These are phyloP conservation scores for Euspilapteryx auroguttella DNA, from an alignment of 2,888 invertebrate genomes.

Conservation along the genomic window DNA sequence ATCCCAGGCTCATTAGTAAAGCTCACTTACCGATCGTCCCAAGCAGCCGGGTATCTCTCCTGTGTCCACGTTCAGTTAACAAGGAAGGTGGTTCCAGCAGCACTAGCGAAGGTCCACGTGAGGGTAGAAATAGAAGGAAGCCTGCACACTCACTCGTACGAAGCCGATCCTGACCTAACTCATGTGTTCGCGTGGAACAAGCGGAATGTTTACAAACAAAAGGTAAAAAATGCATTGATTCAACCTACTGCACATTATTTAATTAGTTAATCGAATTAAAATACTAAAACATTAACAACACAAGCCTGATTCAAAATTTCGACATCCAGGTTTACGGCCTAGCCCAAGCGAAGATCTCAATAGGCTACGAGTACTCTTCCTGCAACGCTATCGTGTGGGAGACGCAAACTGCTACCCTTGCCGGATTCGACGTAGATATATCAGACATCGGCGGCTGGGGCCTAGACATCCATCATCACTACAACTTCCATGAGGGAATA, in stretches of 20 bases:
- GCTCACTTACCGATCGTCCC: slow-evolving; percentile 93
- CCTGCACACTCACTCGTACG: slow-evolving; percentile 88
- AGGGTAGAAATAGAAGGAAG: slow-evolving; percentile 93
- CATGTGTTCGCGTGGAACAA: slow-evolving; percentile 99
- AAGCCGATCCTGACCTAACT: slow-evolving; percentile 92
- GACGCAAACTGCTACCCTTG: slow-evolving; percentile 88
- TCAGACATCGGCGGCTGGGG: slow-evolving; percentile 99
- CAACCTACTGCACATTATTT: too few relatives aligned
- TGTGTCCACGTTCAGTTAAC: slow-evolving; percentile 90
- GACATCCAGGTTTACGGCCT: slow-evolving; percentile 81
- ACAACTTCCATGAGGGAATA: slow-evolving; percentile 97
- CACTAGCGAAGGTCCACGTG: slow-evolving; percentile 87
- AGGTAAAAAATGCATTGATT: too few relatives aligned
- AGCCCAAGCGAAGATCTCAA: slow-evolving; percentile 83
- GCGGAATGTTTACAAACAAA: slow-evolving; percentile 95
- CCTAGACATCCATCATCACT: slow-evolving; percentile 96
- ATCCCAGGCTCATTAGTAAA: slow-evolving; percentile 93
- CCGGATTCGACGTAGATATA: slow-evolving; percentile 95
- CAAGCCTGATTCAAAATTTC: too few relatives aligned
- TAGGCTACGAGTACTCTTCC: slow-evolving; percentile 92
- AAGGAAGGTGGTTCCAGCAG: slow-evolving; percentile 74
- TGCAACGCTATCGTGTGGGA: slow-evolving; percentile 93
- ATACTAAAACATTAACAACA: too few relatives aligned
- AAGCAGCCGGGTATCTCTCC: slow-evolving; percentile 92
- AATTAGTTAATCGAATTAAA: too few relatives aligned